Base-by-base conservation (phyloP, 2,888 invertebrate genomes). In the Plemyria rubiginata region DNA sequence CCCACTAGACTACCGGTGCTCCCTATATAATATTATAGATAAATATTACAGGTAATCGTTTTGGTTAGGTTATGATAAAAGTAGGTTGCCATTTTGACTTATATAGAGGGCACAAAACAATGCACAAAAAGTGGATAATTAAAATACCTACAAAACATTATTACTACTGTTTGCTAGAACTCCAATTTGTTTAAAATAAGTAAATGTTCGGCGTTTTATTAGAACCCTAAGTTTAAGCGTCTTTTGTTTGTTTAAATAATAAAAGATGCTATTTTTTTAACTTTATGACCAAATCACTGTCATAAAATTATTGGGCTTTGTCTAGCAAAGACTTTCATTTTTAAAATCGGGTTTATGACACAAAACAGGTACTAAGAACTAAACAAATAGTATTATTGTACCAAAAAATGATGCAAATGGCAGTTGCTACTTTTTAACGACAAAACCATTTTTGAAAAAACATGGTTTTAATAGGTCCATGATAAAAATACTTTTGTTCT, bases 251-350 rank as follows among this genome's bases (percentile, higher is more conserved):
- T 45, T 65, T 52, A 58, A 62, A 65, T 54, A 67, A 67, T 67
- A 62, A 65, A 70, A 67, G 64, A 45, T 63, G 38, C 55, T 62
- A 68, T 22, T 72, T 78, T 71, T 67, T 71, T 73, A 51, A 63
- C 65, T 76, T 76, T 73, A 77, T 59, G 71, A 73, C 73, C 68
- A 65, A 62, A 70, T 65, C 32, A 58, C 65, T 63, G 58, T 71
- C 66, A 64, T 80, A 78, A 79, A 76, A 68, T 65, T 51, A 61
- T 63, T 53, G 64, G 57, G 53, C 57, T 54, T 72, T 70, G 60
- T 71, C 70, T 67, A 56, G 51, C 28, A 54, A 65, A 15, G 12
- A 79, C 80, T 80, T 78, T 82, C 77, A 70, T 66, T 83, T 82
- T 78, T 69, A 64, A 59, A 50, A 40, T 16, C 3, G 2, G 56